phyloP scores from a whole-genome alignment of 2,113 vertebrate species.

The Mola mola region DNA sequence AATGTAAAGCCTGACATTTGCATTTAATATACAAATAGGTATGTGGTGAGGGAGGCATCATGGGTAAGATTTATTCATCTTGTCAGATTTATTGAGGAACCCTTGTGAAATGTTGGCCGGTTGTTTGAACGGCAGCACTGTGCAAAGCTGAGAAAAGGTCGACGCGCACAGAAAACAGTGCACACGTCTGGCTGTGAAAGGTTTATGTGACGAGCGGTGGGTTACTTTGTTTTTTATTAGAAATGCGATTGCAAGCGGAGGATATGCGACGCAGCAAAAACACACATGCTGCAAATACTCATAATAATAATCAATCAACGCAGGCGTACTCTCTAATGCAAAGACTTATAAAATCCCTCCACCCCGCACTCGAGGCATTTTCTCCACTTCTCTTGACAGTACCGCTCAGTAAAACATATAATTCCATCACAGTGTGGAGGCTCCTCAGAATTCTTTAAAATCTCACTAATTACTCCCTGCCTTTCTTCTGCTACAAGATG shows the following conservation, averaged over 20 bases:
- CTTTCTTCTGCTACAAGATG: constrained; percentile 22
- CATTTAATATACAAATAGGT: constrained; percentile 59
- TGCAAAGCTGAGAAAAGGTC: constrained; percentile 48
- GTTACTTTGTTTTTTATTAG: constrained; percentile 24
- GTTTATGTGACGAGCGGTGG: neutral
- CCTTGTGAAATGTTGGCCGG: constrained; percentile 14
- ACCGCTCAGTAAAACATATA: constrained; percentile 38
- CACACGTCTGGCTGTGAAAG: constrained; percentile 11
- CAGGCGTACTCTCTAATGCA: neutral
- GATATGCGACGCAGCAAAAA: constrained; percentile 18
- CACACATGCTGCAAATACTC: constrained; percentile 17
- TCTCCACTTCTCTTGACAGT: constrained; percentile 53
- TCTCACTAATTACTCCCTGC: constrained; percentile 43
- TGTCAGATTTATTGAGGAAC: constrained; percentile 46
- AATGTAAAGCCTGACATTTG: constrained; percentile 60
- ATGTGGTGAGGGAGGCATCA: constrained; percentile 6
- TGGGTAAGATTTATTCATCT: constrained; percentile 38
- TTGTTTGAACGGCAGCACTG: constrained; percentile 38
- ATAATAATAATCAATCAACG: constrained; percentile 43
- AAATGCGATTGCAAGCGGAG: constrained; percentile 15
- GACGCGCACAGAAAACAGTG: constrained; percentile 6
- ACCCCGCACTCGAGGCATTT: too few relatives aligned
- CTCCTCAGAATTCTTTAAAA: constrained; percentile 48
- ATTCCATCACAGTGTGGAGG: constrained; percentile 27
- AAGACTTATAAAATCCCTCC: constrained; percentile 11